A percentile compares a stretch with the other conserved stretches of the same genome.
phyloP scores from a whole-genome alignment of 2,113 vertebrate genomes.

The Caranx melampygus region DNA sequence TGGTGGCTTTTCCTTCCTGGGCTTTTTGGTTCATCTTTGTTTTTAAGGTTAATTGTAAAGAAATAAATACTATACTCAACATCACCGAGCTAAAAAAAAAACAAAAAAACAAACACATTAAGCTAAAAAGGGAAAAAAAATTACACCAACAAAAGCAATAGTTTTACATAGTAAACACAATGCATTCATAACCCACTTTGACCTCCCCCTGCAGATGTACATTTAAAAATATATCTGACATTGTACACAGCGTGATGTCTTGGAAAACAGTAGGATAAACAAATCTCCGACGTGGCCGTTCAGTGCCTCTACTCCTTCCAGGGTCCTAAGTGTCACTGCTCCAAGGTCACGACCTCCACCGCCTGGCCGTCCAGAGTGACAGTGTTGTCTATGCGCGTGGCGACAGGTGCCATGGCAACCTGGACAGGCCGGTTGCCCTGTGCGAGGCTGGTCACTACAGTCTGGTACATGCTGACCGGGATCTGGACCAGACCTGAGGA shows the following conservation, averaged over 20 bases:
- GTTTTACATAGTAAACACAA: slow-evolving; percentile 82
- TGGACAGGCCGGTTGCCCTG: slow-evolving; percentile 97
- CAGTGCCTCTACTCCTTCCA: slow-evolving; percentile 55
- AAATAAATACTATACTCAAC: slow-evolving; percentile 81
- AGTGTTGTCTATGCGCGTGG: slow-evolving; percentile 94
- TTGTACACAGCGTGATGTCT: slow-evolving; percentile 63
- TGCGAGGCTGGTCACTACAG: slow-evolving; percentile 96
- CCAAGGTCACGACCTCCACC: slow-evolving; percentile 96
- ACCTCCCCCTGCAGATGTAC: slow-evolving; percentile 72
- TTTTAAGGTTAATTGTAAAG: slow-evolving; percentile 63
- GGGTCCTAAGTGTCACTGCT: slow-evolving; percentile 87
- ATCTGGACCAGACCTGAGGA: slow-evolving; percentile 95
- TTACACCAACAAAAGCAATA: slow-evolving; percentile 58
- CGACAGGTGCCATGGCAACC: slow-evolving; percentile 96
- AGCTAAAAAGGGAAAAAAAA: slow-evolving; percentile 55
- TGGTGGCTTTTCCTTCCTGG: slow-evolving; percentile 65
- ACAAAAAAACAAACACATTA: slow-evolving; percentile 25
- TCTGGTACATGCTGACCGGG: slow-evolving; percentile 99
- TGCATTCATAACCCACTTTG: slow-evolving; percentile 62
- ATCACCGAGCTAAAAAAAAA: slow-evolving; percentile 63
- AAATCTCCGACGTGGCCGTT: slow-evolving; percentile 43
- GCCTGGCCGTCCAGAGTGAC: slow-evolving; percentile 97
- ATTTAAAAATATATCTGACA: slow-evolving; percentile 80
- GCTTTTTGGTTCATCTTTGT: slow-evolving; percentile 75
- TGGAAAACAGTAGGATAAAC: slow-evolving; percentile 57